Conservation (phyloP, 2,797 vertebrate genomes). For the Sebastes variabilis region DNA sequence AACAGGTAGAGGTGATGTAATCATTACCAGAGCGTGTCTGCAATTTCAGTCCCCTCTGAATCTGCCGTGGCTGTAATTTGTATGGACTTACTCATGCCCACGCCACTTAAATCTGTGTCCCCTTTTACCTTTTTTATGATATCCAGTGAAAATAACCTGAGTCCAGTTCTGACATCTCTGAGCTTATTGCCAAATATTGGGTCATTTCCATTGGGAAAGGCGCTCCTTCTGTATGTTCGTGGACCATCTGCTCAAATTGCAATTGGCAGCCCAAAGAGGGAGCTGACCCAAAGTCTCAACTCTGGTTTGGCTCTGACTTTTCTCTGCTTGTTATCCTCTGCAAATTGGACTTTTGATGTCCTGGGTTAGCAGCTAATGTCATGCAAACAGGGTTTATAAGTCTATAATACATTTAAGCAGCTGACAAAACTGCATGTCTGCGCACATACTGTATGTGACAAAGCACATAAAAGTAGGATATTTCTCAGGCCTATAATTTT, state of each 20-base stretch:
- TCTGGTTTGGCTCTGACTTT: slow-evolving; percentile 6
- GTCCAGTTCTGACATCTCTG: slow-evolving; percentile 23
- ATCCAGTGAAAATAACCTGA: slow-evolving; percentile 23
- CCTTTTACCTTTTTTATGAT: slow-evolving; percentile 12
- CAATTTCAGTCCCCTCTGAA: slow-evolving; percentile 11
- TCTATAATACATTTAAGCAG: slow-evolving; percentile 3
- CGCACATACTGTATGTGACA: neutral
- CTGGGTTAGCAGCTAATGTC: slow-evolving; percentile 12
- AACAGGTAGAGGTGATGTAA: slow-evolving; percentile 43
- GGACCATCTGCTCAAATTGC: slow-evolving; percentile 59
- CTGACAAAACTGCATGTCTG: neutral
- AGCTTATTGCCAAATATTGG: slow-evolving; percentile 53
- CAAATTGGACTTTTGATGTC: slow-evolving; percentile 41
- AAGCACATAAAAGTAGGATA: neutral
- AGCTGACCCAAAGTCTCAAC: slow-evolving; percentile 33
- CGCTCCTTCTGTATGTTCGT: slow-evolving; percentile 20
- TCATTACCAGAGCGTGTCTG: slow-evolving; percentile 22
- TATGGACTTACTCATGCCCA: neutral
- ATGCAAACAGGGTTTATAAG: neutral
- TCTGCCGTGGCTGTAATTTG: slow-evolving; percentile 3
- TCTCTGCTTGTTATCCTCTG: slow-evolving; percentile 8
- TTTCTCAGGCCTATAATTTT: slow-evolving; percentile 20
- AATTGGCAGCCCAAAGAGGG: slow-evolving; percentile 43
- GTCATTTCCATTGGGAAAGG: slow-evolving; percentile 56
- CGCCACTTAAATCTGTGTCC: neutral